Base-by-base conservation (phyloP, 2,888 invertebrate species). In the Periphyllus acericola region DNA sequence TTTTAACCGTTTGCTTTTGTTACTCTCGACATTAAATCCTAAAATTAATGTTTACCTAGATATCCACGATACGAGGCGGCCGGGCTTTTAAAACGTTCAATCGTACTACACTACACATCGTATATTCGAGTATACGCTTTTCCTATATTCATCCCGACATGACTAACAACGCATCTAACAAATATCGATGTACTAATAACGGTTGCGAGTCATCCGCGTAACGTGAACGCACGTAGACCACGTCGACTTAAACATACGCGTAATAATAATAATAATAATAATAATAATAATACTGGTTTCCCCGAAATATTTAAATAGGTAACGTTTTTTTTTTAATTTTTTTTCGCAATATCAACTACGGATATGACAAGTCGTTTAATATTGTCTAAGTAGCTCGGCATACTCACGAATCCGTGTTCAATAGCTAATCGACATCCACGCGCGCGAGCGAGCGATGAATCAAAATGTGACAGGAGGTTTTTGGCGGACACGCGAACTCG, bases 351-450 rank as follows among this genome's bases (percentile, higher is more conserved):
- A 60, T 21, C 25, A 21, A 60, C n/a, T 46, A 46, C 60, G 60
- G 25, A 25, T 60, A 60, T 60, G 60, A 60, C 60, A 25, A 60
- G 60, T 60, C 5, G 60, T 60, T 25, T 25, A 25, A 60, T 19
- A 21, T 55, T 21, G 60, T 60, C 21, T 21, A 60, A 60, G 21
- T 29, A 19, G 46, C 46, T n/a, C 17, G 46, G 29, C 29, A 29
- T 8, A 19, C 17, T 29, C 29, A 8, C 29, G 29, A 19, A 76
- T 76, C 46, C 76, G 76, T 76, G 14, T 76, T 76, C 29, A 60
- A 60, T 19, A 29, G 40, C 19, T 40, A 76, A 76, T 76, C 76
- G 29, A 76, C 19, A 75, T 46, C 46, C 75, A n/a, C n/a, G n/a
- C n/a, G n/a, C n/a, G 40, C 40, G n/a, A n/a, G 40, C 40, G 40